phyloP scores from a whole-genome alignment of 2,888 invertebrate species.

The Megamerina dolium region DNA sequence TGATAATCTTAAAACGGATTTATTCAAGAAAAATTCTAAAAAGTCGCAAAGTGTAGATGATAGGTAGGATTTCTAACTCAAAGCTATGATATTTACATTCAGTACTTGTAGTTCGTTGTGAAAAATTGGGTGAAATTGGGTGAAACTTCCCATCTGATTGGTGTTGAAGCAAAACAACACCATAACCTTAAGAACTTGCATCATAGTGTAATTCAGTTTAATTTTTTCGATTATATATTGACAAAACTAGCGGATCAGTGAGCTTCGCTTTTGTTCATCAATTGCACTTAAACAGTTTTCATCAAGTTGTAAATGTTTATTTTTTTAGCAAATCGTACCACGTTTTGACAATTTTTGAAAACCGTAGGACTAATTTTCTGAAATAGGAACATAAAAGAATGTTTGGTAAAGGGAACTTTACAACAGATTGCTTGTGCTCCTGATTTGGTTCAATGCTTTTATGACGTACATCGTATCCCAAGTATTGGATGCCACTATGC shows the following conservation, averaged over 20 bases:
- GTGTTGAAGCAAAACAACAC: slow-evolving; percentile 30
- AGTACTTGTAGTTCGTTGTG: slow-evolving; percentile 23
- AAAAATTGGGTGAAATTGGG: slow-evolving; percentile 36
- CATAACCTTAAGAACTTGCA: slow-evolving; percentile 30
- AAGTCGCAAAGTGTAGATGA: slow-evolving; percentile 28
- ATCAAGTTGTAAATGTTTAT: slow-evolving; percentile 10
- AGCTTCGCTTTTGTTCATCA: slow-evolving; percentile 11
- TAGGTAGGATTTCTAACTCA: slow-evolving; percentile 31
- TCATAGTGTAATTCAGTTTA: slow-evolving; percentile 35
- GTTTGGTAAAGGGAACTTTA: slow-evolving; percentile 7
- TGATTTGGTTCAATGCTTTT: slow-evolving; percentile 11
- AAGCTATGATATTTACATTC: slow-evolving; percentile 31
- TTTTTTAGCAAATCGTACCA: slow-evolving; percentile 9
- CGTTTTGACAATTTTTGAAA: slow-evolving; percentile 14
- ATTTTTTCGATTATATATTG: slow-evolving; percentile 28
- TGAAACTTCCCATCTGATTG: slow-evolving; percentile 25
- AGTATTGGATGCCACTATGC: slow-evolving; percentile 9
- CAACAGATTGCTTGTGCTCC: slow-evolving; percentile 6
- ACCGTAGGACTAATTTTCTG: slow-evolving; percentile 10
- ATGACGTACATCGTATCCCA: slow-evolving; percentile 10
- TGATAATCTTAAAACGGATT: slow-evolving; percentile 27
- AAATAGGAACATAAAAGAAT: slow-evolving; percentile 18
- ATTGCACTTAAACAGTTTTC: slow-evolving; percentile 12
- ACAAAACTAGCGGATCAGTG: slow-evolving; percentile 23
- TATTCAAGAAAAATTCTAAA: slow-evolving; percentile 12